Base-by-base conservation (phyloP, 2,888 invertebrate species). In the Hydrotaea cyrtoneurina region DNA sequence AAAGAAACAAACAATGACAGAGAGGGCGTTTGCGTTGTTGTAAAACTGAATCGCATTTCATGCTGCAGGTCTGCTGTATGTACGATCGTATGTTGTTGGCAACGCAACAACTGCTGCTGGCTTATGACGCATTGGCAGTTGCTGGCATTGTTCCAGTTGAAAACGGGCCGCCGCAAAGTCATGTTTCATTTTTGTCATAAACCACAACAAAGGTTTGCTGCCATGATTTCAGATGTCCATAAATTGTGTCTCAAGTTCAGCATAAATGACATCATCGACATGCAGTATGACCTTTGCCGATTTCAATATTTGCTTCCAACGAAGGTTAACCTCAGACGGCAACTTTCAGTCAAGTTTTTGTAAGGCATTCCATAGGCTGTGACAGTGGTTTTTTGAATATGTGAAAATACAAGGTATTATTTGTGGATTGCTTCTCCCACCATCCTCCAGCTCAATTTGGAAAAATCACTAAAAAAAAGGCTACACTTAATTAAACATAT, bases 131-230 rank as follows among this genome's bases (percentile, higher is more conserved):
- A 64, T 64, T 64, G 36, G n/a, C 59, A 15, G 21, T 59, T 64
- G 64, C n/a, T 36, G 36, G 39, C 21, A 36, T 66, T 66, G 66
- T 66, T 66, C 66, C 66, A 66, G 66, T 39, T 66, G 66, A 36
- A 39, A 66, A 36, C 23, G 31, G 36, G 1, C 15, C 74, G 43
- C 21, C n/a, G 46, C 73, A 62, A 74, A 21, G 43, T 62, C 62
- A 46, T 74, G 74, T 62, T 74, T 74, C 59, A 59, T 59, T 74
- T 55, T 59, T 59, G 43, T 59, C 59, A 74, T 74, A 46, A 74
- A 74, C 74, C 74, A 62, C 59, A 62, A 46, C 53, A 59, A 43
- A 46, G 57, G 57, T 31, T 31, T 46, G 21, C 43, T 46, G 21
- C 43, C 0, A 15, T 69, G 69, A 69, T 46, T 46, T 23, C 69